phyloP scores from a whole-genome alignment of 1,140 invertebrate species.

The Conopomorpha cramerella region DNA sequence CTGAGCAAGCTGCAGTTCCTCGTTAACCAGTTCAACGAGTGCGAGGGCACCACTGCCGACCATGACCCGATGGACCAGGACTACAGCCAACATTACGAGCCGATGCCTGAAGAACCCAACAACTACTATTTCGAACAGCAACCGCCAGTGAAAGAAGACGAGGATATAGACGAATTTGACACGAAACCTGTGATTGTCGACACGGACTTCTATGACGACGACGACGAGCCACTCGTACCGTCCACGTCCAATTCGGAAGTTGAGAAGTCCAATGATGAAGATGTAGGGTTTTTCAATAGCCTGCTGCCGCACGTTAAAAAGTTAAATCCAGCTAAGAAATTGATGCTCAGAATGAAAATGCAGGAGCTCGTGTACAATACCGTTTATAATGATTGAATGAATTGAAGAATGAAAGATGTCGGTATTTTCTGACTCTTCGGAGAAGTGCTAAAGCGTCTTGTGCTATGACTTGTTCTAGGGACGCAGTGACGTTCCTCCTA shows the following conservation, averaged over 20 bases:
- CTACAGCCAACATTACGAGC: slow-evolving; percentile 15
- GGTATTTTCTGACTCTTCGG: too few species aligned
- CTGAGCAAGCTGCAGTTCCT: slow-evolving; percentile 43
- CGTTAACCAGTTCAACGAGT: slow-evolving; percentile 45
- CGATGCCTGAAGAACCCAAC: slow-evolving; percentile 15
- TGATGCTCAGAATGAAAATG: slow-evolving; percentile 52
- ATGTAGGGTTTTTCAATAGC: slow-evolving; percentile 51
- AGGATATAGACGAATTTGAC: slow-evolving; percentile 52
- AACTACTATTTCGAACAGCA: slow-evolving; percentile 12
- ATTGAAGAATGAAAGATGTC: too few species aligned
- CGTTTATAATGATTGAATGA: slow-evolving; percentile 43
- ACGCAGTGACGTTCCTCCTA: too few species aligned
- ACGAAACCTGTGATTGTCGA: slow-evolving; percentile 50
- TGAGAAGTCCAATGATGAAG: slow-evolving; percentile 37
- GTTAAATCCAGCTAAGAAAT: slow-evolving; percentile 41
- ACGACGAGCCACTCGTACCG: slow-evolving; percentile 30
- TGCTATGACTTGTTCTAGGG: too few species aligned
- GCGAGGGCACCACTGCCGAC: slow-evolving; percentile 32
- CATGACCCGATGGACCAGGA: slow-evolving; percentile 31
- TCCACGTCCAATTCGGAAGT: slow-evolving; percentile 7
- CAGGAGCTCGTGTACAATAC: slow-evolving; percentile 52
- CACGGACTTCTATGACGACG: slow-evolving; percentile 48
- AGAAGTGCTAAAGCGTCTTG: too few species aligned
- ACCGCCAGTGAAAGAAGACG: slow-evolving; percentile 14
- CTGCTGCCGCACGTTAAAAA: slow-evolving; percentile 48